Conservation (phyloP, 2,113 vertebrate species). For the Heterotilapia buettikoferi region DNA sequence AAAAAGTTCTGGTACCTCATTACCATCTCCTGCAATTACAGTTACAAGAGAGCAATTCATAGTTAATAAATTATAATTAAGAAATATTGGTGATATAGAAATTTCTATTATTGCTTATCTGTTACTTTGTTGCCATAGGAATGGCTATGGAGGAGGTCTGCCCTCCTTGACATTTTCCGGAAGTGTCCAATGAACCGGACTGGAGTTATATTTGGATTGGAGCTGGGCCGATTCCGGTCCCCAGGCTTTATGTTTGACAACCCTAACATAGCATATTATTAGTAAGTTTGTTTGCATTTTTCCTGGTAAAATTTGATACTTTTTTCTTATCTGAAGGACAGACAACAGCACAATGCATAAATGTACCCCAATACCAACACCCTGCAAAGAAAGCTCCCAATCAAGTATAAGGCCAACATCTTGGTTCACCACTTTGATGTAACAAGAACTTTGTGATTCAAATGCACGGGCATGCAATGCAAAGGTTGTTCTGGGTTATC, state of each 20-base stretch:
- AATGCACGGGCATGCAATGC: background rate
- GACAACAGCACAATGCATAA: background rate
- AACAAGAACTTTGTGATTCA: background rate
- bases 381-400: background rate
- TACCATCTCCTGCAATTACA: background rate
- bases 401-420: background rate
- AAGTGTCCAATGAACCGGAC: background rate
- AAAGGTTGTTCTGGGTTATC: background rate
- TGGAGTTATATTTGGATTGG: background rate
- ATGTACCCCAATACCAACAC: background rate
- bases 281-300: background rate
- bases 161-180: background rate
- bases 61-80: background rate
- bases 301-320: background rate
- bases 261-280: background rate
- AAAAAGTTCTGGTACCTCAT: background rate
- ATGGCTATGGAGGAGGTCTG: background rate
- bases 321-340: background rate
- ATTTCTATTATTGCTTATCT: background rate
- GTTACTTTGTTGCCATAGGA: background rate
- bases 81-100: background rate
- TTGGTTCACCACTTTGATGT: background rate
- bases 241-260: background rate
- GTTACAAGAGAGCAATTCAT: background rate
- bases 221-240: accelerated